Evolutionary conservation across 2,888 invertebrate species (phyloP), one percentile per base, ranked within the genome.

Genomic region (Automeris io): DNA sequence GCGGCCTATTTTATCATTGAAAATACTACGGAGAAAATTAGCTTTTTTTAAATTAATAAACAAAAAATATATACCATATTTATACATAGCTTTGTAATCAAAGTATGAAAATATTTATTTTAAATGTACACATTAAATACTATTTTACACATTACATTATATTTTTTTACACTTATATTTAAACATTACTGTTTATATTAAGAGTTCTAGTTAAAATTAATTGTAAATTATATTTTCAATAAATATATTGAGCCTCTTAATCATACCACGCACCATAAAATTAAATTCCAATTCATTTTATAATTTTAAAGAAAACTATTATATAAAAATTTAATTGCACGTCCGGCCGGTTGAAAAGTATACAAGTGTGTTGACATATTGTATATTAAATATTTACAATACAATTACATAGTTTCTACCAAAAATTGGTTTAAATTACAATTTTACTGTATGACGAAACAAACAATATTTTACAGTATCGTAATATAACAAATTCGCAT

Each of bases 291-390:
- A 61, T 61, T 47, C 43, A 50, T 54, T 57, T 50, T 54, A 56
- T 34, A 45, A 37, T 45, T 45, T 52, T 56, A 48, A 42, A 51
- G 43, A 61, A 60, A 45, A 58, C 57, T 58, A 60, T 59, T 59
- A n/a, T n/a, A n/a, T n/a, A 57, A 61, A 62, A 54, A 46, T 64
- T 72, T 67, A 59, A 86, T 86, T 86, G 85, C 85, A 86, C 85
- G 74, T 79, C 85, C 85, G 85, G 85, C 85, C 85, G 74, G 70
- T 61, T 54, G 61, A 59, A 62, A 67, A 61, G 62, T 68, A 52
- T 70, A 74, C 73, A 74, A 61, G 60, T 40, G 53, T 49, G 49
- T 57, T 53, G 46, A 48, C 46, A 47, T 57, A 51, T 40, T n/a
- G 33, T 47, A 46, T 29, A 29, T 37, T 45, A 35, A 47, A 56